phyloP scores from a whole-genome alignment of 2,888 invertebrate species.

The Campoplex capitator region DNA sequence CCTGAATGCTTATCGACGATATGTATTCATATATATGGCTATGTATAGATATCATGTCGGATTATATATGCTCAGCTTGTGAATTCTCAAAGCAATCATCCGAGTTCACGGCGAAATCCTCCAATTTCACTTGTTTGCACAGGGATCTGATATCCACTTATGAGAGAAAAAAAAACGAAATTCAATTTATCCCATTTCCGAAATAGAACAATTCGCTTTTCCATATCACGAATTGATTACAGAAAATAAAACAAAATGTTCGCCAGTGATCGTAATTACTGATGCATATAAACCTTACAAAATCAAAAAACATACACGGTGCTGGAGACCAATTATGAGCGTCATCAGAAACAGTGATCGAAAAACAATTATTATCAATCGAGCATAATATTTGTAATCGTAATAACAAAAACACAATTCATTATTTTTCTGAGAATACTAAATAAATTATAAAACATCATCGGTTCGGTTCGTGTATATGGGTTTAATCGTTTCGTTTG shows the following conservation, averaged over 20 bases:
- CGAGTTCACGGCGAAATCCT: slow-evolving; percentile 38
- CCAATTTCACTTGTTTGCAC: slow-evolving; percentile 52
- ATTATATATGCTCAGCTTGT: slow-evolving; percentile 39
- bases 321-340: not conserved
- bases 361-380: not conserved
- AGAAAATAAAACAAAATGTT: not conserved
- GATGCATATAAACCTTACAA: not conserved
- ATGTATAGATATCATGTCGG: slow-evolving; percentile 15
- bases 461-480: not conserved
- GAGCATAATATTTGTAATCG: not conserved
- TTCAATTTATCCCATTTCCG: not conserved
- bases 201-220: slow-evolving; percentile 6
- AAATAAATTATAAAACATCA: not conserved
- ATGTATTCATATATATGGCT: not conserved
- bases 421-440: not conserved
- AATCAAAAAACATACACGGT: not conserved
- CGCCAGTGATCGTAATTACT: not conserved
- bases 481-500: not conserved
- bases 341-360: not conserved
- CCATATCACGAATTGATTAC: not conserved
- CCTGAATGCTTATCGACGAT: slow-evolving; percentile 13
- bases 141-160: slow-evolving; percentile 6
- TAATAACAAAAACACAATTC: not conserved
- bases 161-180: not conserved
- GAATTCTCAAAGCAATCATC: slow-evolving; percentile 46